phyloP scores from a whole-genome alignment of 2,113 vertebrate genomes.

The Hiodon tergisus region DNA sequence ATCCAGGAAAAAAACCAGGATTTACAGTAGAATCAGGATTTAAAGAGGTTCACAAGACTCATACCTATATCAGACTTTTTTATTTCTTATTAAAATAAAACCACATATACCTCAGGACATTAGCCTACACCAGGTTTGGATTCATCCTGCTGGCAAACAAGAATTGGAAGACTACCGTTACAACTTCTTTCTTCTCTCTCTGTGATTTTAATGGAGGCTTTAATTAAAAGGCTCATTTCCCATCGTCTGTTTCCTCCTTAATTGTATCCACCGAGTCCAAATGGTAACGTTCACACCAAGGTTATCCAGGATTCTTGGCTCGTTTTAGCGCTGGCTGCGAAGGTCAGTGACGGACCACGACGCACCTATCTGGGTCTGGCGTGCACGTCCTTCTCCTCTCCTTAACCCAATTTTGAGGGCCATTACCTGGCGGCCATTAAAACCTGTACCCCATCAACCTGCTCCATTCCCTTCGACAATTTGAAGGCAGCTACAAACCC shows the following conservation, averaged over 20 bases:
- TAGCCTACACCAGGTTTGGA: too few species aligned
- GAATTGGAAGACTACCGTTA: too few species aligned
- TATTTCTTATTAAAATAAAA: too few species aligned
- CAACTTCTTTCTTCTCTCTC: slow-evolving; percentile 23
- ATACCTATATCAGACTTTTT: too few species aligned
- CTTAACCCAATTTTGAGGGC: slow-evolving; percentile 43
- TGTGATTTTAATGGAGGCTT: slow-evolving; percentile 48
- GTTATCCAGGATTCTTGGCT: slow-evolving; percentile 32
- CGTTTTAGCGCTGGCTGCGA: slow-evolving; percentile 42
- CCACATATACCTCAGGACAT: too few species aligned
- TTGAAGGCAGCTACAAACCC: not conserved
- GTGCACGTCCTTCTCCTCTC: not conserved
- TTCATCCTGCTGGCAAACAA: not conserved
- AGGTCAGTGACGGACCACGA: slow-evolving; percentile 45
- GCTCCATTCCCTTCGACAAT: not conserved
- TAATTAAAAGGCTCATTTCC: slow-evolving; percentile 66
- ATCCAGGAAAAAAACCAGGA: too few species aligned
- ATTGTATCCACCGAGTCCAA: slow-evolving; percentile 48
- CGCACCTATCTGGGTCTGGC: slow-evolving; percentile 8
- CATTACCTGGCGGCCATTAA: slow-evolving; percentile 58
- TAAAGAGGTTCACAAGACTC: too few species aligned
- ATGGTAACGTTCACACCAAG: slow-evolving; percentile 25
- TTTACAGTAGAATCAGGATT: too few species aligned
- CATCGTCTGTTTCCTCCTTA: slow-evolving; percentile 49
- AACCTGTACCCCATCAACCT: not conserved